phyloP scores from a whole-genome alignment of 2,797 vertebrate genomes.

The Cynopterus sphinx region DNA sequence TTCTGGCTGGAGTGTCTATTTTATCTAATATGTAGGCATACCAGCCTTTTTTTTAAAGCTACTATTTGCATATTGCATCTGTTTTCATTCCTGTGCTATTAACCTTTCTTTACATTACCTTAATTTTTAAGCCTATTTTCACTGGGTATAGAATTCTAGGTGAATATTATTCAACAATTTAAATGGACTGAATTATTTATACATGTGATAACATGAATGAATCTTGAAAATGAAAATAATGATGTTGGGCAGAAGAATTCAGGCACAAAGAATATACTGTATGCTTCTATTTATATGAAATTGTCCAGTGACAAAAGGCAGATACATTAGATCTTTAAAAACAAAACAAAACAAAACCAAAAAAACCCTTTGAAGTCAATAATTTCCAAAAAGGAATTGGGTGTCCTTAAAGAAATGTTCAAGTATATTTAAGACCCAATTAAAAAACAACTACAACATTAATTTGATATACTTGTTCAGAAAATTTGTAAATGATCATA shows the following conservation, averaged over 20 bases:
- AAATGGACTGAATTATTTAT: background rate
- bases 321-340: background rate
- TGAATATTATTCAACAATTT: background rate
- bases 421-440: slow-evolving; percentile 4
- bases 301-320: background rate
- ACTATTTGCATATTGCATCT: background rate
- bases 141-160: background rate
- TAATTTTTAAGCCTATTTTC: slow-evolving; percentile 15
- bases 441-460: background rate
- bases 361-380: background rate
- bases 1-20: background rate
- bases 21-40: background rate
- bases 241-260: background rate
- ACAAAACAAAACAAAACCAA: background rate
- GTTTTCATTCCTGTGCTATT: background rate
- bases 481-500: slow-evolving; percentile 16
- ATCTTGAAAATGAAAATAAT: background rate
- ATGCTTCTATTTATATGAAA: background rate
- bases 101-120: background rate
- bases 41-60: background rate
- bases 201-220: background rate
- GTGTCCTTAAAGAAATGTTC: background rate
- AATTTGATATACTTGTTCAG: background rate
- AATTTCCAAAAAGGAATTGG: background rate
- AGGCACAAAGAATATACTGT: background rate